Conservation (phyloP, 2,797 vertebrate species). For the Hafferia zeledoni region DNA sequence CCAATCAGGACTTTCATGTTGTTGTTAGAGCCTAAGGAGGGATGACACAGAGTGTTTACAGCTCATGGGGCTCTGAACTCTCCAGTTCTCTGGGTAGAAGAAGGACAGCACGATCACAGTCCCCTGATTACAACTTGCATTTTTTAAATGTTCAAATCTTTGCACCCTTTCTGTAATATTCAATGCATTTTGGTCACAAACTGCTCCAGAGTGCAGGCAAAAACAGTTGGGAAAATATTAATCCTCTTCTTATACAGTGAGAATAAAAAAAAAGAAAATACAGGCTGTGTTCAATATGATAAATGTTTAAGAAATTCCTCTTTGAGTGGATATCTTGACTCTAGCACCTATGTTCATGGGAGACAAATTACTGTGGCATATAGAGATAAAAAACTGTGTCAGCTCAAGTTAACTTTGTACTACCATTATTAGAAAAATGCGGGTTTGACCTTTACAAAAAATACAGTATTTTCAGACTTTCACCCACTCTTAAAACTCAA, state of each 20-base stretch:
- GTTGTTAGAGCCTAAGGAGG: slow-evolving; percentile 35
- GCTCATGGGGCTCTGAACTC: neutral
- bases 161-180: neutral
- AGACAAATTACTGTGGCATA: slow-evolving; percentile 12
- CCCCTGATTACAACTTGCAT: neutral
- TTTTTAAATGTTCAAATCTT: neutral
- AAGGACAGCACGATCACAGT: neutral
- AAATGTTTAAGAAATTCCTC: neutral
- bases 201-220: neutral
- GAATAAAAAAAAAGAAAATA: neutral
- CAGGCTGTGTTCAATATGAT: neutral
- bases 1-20: slow-evolving; percentile 30
- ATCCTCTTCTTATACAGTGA: neutral
- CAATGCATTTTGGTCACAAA: neutral
- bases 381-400: neutral
- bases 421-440: slow-evolving; percentile 1
- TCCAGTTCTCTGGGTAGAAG: neutral
- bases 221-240: neutral
- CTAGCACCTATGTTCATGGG: neutral
- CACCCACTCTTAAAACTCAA: neutral
- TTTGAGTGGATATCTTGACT: neutral
- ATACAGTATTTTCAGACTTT: neutral
- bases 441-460: neutral
- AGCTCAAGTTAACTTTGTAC: neutral
- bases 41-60: slow-evolving; percentile 60